Evolutionary conservation across 92 coral and sea anemone species (phyloP).

Genomic region (Epizoanthus rinbou): DNA sequence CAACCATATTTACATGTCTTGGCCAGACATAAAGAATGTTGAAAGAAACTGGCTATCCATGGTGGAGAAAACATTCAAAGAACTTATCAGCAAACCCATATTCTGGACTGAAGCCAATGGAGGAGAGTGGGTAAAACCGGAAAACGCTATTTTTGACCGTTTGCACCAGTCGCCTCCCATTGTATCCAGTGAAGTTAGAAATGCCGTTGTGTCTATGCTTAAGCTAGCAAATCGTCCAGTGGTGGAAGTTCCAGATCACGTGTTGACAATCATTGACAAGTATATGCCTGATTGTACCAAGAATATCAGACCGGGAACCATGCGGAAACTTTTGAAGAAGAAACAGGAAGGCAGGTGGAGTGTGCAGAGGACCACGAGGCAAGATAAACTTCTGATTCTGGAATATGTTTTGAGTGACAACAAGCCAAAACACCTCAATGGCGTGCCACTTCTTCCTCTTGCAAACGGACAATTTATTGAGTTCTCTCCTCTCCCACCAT

Average conservation of each 20-base stretch:
- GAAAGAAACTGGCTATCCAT: constrained; percentile 47
- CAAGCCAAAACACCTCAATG: constrained; percentile 2
- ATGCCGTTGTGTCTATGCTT: constrained; percentile 20
- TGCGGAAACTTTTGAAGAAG: background rate
- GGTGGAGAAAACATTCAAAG: constrained; percentile 25
- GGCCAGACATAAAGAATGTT: constrained; percentile 30
- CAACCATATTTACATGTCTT: background rate
- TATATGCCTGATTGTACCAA: constrained; percentile 9
- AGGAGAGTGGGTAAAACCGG: constrained; percentile 37
- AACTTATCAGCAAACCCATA: constrained; percentile 4
- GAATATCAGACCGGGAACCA: background rate
- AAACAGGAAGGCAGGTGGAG: background rate
- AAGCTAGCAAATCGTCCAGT: background rate
- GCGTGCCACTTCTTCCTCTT: constrained; percentile 56
- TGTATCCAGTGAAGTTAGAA: constrained; percentile 4
- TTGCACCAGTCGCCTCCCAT: constrained; percentile 19
- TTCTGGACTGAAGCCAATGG: constrained; percentile 36
- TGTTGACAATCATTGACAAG: constrained; percentile 33
- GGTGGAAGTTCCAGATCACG: constrained; percentile 44
- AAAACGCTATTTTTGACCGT: constrained; percentile 32
- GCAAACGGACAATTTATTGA: constrained; percentile 41
- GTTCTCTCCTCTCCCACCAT: constrained; percentile 29
- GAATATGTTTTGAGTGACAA: constrained; percentile 46
- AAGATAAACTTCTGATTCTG: constrained; percentile 43
- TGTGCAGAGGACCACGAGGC: constrained; percentile 14